Base-by-base conservation (phyloP, 2,797 vertebrate genomes). In the Uromys caudimaculatus region DNA sequence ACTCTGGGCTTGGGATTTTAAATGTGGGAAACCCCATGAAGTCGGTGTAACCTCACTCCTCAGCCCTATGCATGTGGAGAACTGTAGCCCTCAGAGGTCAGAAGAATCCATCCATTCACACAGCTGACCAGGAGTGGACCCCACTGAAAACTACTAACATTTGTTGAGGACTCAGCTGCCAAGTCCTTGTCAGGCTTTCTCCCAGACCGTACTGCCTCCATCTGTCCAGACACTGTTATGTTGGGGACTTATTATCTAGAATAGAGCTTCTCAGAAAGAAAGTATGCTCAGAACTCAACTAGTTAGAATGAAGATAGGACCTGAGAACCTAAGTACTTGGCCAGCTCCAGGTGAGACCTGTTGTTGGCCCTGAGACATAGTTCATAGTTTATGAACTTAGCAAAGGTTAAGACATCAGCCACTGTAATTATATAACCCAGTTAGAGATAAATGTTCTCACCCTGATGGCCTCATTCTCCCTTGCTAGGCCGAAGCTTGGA, bases 1-100 rank as follows among this genome's bases (percentile, higher is more conserved):
- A 96, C 79, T 71, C 29, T 38, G 82, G 89, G 38, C 32, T 76
- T 93, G 54, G 58, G 90, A 83, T 93, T 95, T 93, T 35, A 92
- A 75, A 89, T 86, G 23, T 38, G 6, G 47, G 90, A 90, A 93
- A 58, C 75, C 32, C 78, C 21, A 17, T 60, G 9, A 88, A 50
- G 77, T 67, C 76, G 29, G 10, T 83, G 47, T 4, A 47, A 1
- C 29, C 78, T 78, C 60, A 50, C 19, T 89, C 62, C 52, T 41
- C 11, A 32, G 38, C 24, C 21, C 14, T 54, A 10, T 35, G 14
- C 11, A 44, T 13, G 4, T 60, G 38, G 83, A 41, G 90, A 76
- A 56, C 56, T 64, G 6, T 60, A 92, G 13, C 89, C 41, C 78
- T 60, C 58, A 62, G 78, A 58, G 1, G 17, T 60, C 24, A 2